Percentiles rank a stretch among this genome's conserved stretches.
phyloP scores from a whole-genome alignment of 2,888 invertebrate genomes.

The Abrostola tripartita region DNA sequence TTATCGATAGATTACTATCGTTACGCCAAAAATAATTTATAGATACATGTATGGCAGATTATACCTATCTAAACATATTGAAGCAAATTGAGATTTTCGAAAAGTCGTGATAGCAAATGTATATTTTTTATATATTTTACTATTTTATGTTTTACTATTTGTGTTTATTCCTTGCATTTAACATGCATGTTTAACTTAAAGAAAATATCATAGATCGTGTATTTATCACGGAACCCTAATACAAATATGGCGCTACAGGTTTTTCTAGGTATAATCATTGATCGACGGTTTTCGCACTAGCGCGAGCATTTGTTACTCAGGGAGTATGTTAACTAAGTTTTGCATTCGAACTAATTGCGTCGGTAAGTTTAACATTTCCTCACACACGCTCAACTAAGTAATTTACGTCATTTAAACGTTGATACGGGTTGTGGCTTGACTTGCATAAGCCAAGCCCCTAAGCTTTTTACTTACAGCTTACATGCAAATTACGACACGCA shows the following conservation, averaged over 20 bases:
- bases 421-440: conserved; percentile 63
- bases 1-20: neutral
- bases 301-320: conserved; percentile 19
- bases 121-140: too few relatives aligned
- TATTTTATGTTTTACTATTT: too few relatives aligned
- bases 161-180: too few relatives aligned
- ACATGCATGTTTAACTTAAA: too few relatives aligned
- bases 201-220: neutral
- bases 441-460: conserved; percentile 81
- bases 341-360: conserved; percentile 57
- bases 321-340: conserved; percentile 38
- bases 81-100: too few relatives aligned
- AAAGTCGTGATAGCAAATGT: too few relatives aligned
- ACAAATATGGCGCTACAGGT: conserved; percentile 10
- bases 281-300: conserved; percentile 26
- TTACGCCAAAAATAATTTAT: too few relatives aligned
- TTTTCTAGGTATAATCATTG: conserved; percentile 23
- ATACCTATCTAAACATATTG: too few relatives aligned
- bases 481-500: conserved; percentile 76
- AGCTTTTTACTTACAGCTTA: conserved; percentile 75
- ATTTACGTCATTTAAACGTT: conserved; percentile 70
- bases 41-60: too few relatives aligned
- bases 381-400: conserved; percentile 73
- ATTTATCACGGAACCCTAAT: conserved; percentile 1
- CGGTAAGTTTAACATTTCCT: conserved; percentile 64